phyloP scores from a whole-genome alignment of 2,113 vertebrate species.

The Mastomys coucha region DNA sequence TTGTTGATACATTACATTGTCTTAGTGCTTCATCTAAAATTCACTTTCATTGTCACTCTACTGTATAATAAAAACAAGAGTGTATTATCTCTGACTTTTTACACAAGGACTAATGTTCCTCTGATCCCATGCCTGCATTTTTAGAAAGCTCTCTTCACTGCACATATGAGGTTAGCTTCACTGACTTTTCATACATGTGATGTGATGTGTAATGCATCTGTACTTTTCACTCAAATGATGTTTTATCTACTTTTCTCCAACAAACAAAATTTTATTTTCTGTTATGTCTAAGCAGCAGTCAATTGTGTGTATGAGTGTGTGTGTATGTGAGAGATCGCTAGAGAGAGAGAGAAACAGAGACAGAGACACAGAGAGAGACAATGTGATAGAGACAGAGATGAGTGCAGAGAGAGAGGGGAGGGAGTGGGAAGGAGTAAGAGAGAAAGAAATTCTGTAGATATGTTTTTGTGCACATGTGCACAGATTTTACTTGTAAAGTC shows the following conservation, averaged over 20 bases:
- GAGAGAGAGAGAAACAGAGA: not conserved
- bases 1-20: not conserved
- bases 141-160: not conserved
- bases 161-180: not conserved
- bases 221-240: not conserved
- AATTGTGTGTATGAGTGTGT: not conserved
- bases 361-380: too few relatives aligned
- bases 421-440: not conserved
- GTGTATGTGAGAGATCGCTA: too few relatives aligned
- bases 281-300: too few relatives aligned
- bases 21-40: not conserved
- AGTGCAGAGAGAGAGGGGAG: not conserved
- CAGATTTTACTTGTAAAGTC: not conserved
- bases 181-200: not conserved
- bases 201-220: not conserved
- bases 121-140: accelerated
- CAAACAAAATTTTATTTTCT: not conserved
- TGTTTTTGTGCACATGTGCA: not conserved
- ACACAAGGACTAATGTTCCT: not conserved
- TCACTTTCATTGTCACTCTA: not conserved
- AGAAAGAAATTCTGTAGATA: not conserved
- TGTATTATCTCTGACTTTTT: not conserved
- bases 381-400: not conserved
- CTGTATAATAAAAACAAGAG: not conserved
- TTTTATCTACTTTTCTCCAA: not conserved